Base-by-base conservation (phyloP, 2,113 vertebrate genomes). In the Sebastes schlegelii region DNA sequence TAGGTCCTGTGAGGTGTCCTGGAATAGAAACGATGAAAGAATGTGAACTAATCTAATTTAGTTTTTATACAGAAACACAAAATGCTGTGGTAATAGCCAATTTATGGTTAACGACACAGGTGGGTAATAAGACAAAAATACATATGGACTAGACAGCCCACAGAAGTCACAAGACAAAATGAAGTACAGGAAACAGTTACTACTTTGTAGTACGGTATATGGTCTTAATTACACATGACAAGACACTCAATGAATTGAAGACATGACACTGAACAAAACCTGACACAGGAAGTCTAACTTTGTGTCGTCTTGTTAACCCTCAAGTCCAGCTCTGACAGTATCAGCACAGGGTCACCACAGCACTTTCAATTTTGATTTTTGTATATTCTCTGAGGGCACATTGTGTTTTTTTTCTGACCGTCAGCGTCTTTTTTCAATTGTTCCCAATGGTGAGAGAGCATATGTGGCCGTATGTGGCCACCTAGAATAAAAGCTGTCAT, bases 231-330 rank as follows among this genome's bases (percentile, higher is more conserved):
- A 70, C n/a, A 42, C 49, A 19, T n/a, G 62, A 61, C 58, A 52
- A 51, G 43, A 23, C 34, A 69, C 10, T 79, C 19, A 49, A 68
- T 49, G 3, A 26, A 69, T 46, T 45, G n/a, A 82, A 60, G 62
- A 76, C 66, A 74, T 10, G 57, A 43, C 48, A 60, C 23, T 21
- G 21, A 55, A 60, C 40, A 65, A 40, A 48, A 40, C 46, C 17
- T 61, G 63, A 60, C 46, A 57, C 19, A 74, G n/a, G 48, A 63
- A 34, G 52, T 58, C n/a, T 26, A 19, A 26, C 26, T 19, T 51
- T 34, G 63, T 62, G 63, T 77, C 74, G 52, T 72, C 62, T 46
- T 78, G 65, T 78, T 79, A 69, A 80, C 45, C 42, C 19, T 77
- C 1, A 42, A 4, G 34, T 70, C 58, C 13, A n/a, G 11, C 34